Conservation (phyloP, 2,888 invertebrate genomes). For the Auanema freiburgensis region DNA sequence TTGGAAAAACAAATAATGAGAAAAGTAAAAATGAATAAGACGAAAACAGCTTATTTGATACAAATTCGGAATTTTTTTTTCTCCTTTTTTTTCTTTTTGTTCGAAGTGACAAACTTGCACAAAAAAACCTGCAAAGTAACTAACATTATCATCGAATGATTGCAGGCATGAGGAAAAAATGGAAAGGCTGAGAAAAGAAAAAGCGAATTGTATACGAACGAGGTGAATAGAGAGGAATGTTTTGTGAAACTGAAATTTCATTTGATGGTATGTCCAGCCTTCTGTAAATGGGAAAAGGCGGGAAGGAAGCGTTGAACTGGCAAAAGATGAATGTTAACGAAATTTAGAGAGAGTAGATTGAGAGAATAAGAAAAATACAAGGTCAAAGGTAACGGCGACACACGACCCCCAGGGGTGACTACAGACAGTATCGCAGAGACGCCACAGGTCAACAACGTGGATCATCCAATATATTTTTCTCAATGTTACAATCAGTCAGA, state of each 20-base stretch:
- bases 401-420: no score
- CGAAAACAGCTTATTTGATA: not conserved
- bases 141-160: not conserved
- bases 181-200: not conserved
- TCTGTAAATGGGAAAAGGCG: not conserved
- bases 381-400: no score
- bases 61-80: not conserved
- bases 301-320: no score
- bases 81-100: not conserved
- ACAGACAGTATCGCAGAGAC: no score
- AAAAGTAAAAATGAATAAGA: conserved; percentile 4
- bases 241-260: conserved; percentile 4
- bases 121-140: not conserved
- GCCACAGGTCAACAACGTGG: no score
- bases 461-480: no score
- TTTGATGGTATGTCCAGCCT: not conserved
- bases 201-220: no score
- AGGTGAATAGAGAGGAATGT: not conserved
- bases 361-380: no score
- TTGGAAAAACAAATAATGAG: not conserved
- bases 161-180: not conserved
- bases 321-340: no score
- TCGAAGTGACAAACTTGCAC: not conserved
- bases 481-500: no score
- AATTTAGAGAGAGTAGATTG: no score